phyloP scores from a whole-genome alignment of 2,113 vertebrate genomes.

The Silurus glanis region DNA sequence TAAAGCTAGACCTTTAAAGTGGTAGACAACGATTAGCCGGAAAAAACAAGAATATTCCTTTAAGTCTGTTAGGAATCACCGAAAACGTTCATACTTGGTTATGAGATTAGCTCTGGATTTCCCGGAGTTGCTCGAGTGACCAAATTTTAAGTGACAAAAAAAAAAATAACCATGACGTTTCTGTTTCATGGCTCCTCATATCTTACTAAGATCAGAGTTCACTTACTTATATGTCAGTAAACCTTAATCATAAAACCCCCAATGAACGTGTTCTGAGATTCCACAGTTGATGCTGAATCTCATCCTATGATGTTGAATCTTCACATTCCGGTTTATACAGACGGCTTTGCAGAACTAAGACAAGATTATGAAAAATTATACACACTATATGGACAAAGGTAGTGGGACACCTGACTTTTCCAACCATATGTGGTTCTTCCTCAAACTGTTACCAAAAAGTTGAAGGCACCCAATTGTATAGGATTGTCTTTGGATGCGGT shows the following conservation, averaged over 20 bases:
- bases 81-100: conserved; percentile 26
- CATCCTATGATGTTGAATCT: no score
- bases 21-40: not conserved
- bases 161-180: not conserved
- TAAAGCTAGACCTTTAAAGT: no score
- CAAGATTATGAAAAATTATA: conserved; percentile 56
- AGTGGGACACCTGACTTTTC: no score
- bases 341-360: conserved; percentile 34
- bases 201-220: not conserved
- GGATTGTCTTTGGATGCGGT: no score
- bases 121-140: conserved; percentile 2
- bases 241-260: not conserved
- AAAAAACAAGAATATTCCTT: not conserved
- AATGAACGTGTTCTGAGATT: not conserved
- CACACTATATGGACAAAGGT: no score
- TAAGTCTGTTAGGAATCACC: conserved; percentile 27
- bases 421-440: no score
- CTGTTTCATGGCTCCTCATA: not conserved
- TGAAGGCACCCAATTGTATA: no score
- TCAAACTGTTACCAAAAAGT: no score
- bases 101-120: conserved; percentile 3
- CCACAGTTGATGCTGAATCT: not conserved
- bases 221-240: no score
- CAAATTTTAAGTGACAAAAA: not conserved
- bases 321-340: not conserved